Evolutionary conservation across 2,888 invertebrate species (phyloP), one percentile per base, ranked within the genome.

Genomic region (Agrotis segetum): DNA sequence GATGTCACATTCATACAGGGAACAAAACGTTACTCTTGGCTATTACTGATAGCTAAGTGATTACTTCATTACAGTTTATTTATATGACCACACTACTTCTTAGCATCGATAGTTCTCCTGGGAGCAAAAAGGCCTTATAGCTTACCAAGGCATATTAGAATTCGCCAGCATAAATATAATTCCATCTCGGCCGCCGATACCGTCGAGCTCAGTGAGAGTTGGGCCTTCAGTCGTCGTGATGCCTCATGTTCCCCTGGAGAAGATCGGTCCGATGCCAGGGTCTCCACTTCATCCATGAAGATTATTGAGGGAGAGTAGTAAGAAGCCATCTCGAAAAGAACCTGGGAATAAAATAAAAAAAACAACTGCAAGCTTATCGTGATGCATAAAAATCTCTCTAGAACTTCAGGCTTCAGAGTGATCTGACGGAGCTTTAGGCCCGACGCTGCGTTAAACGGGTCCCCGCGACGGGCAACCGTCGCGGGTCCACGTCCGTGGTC

Each of bases 211-310:
- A 1, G 98, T 97, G 14, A 99, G 24, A 99, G 96, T 92, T 99
- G 99, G 62, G 99, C 98, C 95, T 98, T 98, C 89, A 99, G 97
- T 69, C 99, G 96, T 73, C 98, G 96, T 13, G 98, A 98, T 0
- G 98, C 98, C 92, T 99, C 99, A 89, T 99, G 98, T 88, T 98
- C 98, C 0, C 97, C 97, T 0, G 96, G 92, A 16, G 97, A 95
- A 1, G 97, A 97, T 3, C 97, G 95, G 70, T 95, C 96, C 3
- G 98, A 97, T 24, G 98, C 98, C 47, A 99, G 92, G 17, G 99
- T 98, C 89, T 99, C 99, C 71, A 99, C 97, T 94, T 99, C 99
- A 90, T 99, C 99, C 62, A 99, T 97, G 92, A 99, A 99, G 86
- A 99, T 98, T 14, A 99, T 98, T 0, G 99, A 98, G 0, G 99